Evolutionary conservation across 1,140 invertebrate species (phyloP), one percentile per base, ranked within the genome.

Genomic region (Ruditapes philippinarum): DNA sequence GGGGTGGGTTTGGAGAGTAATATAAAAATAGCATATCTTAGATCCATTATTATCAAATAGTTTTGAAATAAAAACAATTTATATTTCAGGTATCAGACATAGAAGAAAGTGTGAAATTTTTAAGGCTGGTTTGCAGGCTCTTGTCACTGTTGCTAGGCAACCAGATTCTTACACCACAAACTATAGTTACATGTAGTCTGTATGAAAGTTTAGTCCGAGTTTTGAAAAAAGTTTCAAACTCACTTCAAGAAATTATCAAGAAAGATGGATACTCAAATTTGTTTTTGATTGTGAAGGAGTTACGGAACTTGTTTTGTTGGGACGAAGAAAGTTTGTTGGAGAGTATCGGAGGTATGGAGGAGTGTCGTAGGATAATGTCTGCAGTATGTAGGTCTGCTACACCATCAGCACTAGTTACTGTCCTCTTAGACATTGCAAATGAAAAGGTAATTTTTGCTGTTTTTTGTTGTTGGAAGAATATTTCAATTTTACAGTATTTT

Each of bases 221-320:
- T 19, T 40, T 89, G 51, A 89, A 89, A 51, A 89, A 89, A 70
- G 31, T 89, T 4, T 73, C 62, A 9, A 38, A n/a, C 31, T 57
- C 60, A 19, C 22, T 89, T 12, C 45, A 51, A 12, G 76, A 74
- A 5, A 19, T 54, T 9, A 65, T 76, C 7, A 89, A 89, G 28
- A 89, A 89, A 82, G 87, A 89, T 54, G 87, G 87, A 0, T 38
- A 33, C 25, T 28, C 49, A 25, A 54, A 62, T 7, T 40, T 82
- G 25, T 19, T 22, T 36, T 3, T 2, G 22, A 19, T 89, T 33
- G 2, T 89, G 1, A 22, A 40, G 38, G 33, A 68, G 11, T 31
- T 89, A 12, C 28, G 19, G n/a, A 22, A 19, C 4, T 17, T 89
- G 33, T 89, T 73, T 40, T 31, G n/a, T 28, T 88, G 28, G 38